Evolutionary conservation across 2,113 vertebrate species (phyloP), one percentile per base, ranked within the genome.

Genomic region (Aspidoscelis tigris): DNA sequence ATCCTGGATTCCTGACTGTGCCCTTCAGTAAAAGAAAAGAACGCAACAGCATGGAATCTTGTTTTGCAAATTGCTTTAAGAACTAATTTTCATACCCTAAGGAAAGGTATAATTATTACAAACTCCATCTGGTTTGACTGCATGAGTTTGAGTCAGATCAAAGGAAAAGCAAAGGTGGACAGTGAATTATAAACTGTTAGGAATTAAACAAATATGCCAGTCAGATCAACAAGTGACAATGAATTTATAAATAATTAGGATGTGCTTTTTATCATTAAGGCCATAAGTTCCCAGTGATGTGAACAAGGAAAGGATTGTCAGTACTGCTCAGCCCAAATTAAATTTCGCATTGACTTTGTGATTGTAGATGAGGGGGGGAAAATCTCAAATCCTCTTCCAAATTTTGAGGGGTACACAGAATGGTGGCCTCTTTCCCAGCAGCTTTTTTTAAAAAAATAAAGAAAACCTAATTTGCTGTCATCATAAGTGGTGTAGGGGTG

Each of bases 121-220:
- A 83, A 84, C 21, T 55, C 64, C 47, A 72, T 77, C 47, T 69
- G 22, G 14, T 20, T 84, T 50, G 72, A 47, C 82, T 69, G n/a
- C 73, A 41, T 41, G 33, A 41, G 74, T 69, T 43, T 77, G 14
- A 84, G 50, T 58, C 82, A 69, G 65, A 77, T 58, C 47, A 55
- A 76, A 22, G 66, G 5, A 50, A 74, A 75, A 66, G 2, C 33
- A 83, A 74, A 33, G 26, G 43, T 83, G 61, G 72, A 69, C 65
- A 55, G 22, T 47, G 9, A 84, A 69, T 76, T 33, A 69, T 76
- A 77, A 26, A 43, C 11, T 53, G 76, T 20, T 76, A 33, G 22
- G 44, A 76, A 76, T 58, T 24, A 43, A 71, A 58, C 50, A 64
- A 64, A 64, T 39, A 26, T 64, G 55, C 76, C 5, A 72, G 21